Base-by-base conservation (phyloP, 2,888 invertebrate genomes). In the Drosophila mimetica region DNA sequence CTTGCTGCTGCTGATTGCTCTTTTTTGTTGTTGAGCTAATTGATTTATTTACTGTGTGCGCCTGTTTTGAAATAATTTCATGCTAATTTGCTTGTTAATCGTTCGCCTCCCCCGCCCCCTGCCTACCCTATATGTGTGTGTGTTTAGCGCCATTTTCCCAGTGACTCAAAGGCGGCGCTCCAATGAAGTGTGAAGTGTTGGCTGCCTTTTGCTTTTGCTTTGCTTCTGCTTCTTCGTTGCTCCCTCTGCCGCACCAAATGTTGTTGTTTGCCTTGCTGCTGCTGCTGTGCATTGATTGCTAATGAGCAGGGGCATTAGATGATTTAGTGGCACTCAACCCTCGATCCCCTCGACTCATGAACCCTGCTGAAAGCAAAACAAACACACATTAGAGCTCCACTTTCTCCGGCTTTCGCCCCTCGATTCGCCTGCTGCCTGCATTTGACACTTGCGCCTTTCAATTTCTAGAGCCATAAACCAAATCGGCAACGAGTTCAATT, bases 61-160 rank as follows among this genome's bases (percentile, higher is more conserved):
- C 69, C 64, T 48, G 61, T 72, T 88, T 88, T 80, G 76, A 80
- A 86, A 84, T 82, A 86, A 84, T 84, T 84, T 83, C 71, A 84
- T 86, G 84, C 86, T 84, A 84, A 84, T 84, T 84, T 88, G 88
- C 74, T 74, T 84, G 84, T 84, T 84, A 84, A 84, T 84, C 86
- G 71, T 53, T 50, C 44, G 28, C 8, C 22, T 36, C 36, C 37
- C 9, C n/a, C 52, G 30, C 28, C 14, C 11, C 36, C 54, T 2
- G n/a, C n/a, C n/a, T n/a, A n/a, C n/a, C n/a, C n/a, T 28, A 14
- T 39, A 14, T 50, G 32, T 30, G 14, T 20, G 48, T 48, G 47
- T 55, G 47, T 16, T 69, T 71, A 75, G 57, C 54, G 64, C 69
- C 61, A 61, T 75, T 76, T 70, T 63, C 59, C 36, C 55, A 53